Base-by-base conservation (phyloP, 2,797 vertebrate genomes). In the Macropodus opercularis region DNA sequence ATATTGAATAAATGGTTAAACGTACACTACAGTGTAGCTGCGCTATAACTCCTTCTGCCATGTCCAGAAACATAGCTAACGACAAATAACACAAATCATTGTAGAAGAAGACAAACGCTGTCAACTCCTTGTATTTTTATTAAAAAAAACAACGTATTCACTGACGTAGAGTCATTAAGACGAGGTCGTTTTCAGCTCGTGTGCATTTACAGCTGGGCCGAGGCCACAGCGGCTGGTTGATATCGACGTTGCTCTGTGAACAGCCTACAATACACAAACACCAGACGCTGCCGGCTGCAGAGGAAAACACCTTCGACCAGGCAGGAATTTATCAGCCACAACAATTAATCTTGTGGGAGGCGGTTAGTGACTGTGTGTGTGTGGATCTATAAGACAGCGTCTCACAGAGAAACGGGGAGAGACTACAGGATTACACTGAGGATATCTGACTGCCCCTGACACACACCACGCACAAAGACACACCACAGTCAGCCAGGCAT, bases 301-400 rank as follows among this genome's bases (percentile, higher is more conserved):
- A 74, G 56, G 72, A 83, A 72, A 13, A 81, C 60, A 32, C 57
- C 63, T 87, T 88, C 74, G 78, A 87, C 83, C 70, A 58, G 32
- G 21, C 56, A 67, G 61, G 65, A 76, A 86, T 81, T 77, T 40
- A 86, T 80, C 79, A 73, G 59, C 76, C 67, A 76, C 80, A 58
- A 64, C 72, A 78, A 89, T 88, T 86, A 75, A 85, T 89, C 84
- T 75, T 75, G 73, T 60, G 75, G 71, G 62, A 61, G 56, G 51
- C n/a, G 18, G 48, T 53, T 9, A 27, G 39, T 8, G 34, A 53
- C 43, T 52, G 18, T 59, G 22, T 59, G 46, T 53, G 60, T 68
- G 60, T 46, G 72, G 46, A 53, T 72, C 46, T 55, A 34, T 63
- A 49, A 61, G 65, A 31, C 58, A 41, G 55, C 48, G 46, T 71